These are phyloP conservation scores for Heterodera schachtii DNA, from an alignment of 1,140 invertebrate species.

Conservation along the genomic window DNA sequence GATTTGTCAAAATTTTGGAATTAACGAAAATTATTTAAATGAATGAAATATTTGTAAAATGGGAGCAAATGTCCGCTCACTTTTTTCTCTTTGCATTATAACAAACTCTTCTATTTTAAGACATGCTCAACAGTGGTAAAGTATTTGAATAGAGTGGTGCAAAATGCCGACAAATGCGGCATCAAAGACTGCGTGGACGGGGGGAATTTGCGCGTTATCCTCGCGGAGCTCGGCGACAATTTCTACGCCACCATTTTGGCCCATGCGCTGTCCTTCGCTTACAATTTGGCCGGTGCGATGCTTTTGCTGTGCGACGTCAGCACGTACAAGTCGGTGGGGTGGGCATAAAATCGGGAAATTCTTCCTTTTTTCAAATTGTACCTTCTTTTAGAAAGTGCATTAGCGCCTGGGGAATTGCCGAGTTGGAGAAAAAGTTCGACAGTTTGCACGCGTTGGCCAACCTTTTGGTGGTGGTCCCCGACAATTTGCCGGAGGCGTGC, in stretches of 20 bases:
- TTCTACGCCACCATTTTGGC: constrained; percentile 93
- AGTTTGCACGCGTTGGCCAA: constrained; percentile 92
- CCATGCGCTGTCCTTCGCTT: constrained; percentile 90
- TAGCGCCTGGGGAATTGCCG: constrained; percentile 72
- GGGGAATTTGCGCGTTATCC: constrained; percentile 83
- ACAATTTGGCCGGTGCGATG: constrained; percentile 94
- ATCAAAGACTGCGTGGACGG: constrained; percentile 86
- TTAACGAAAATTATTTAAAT: too few relatives aligned
- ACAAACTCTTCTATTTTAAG: constrained; percentile 67
- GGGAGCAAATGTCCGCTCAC: constrained; percentile 1
- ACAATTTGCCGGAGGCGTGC: constrained; percentile 92
- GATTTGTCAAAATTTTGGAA: too few relatives aligned
- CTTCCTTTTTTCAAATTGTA: not conserved
- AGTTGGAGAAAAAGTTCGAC: constrained; percentile 86
- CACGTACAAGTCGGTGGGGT: constrained; percentile 77
- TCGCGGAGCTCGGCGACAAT: constrained; percentile 84
- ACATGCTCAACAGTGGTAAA: constrained; percentile 85
- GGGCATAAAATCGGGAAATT: not conserved
- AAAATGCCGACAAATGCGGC: constrained; percentile 67
- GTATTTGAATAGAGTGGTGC: constrained; percentile 78
- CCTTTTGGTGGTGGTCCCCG: constrained; percentile 88
- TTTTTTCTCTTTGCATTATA: constrained; percentile 61
- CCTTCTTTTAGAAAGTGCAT: constrained; percentile 70
- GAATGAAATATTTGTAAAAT: too few relatives aligned
- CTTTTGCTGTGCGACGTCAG: constrained; percentile 96